Conservation (phyloP, 2,888 invertebrate species). For the Xanthorhoe spadicearia region DNA sequence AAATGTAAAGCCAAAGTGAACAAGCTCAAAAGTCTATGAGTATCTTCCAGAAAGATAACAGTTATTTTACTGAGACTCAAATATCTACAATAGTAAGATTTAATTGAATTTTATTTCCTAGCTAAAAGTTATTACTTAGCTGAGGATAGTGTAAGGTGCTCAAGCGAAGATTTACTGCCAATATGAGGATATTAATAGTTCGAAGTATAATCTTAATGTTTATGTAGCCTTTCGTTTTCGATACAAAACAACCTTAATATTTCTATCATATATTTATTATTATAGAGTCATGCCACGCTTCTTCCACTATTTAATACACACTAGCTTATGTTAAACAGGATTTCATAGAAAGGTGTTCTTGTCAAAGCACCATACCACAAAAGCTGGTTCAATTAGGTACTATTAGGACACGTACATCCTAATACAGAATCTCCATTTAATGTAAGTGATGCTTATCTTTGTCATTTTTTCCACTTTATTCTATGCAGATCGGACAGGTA, state of each 20-base stretch:
- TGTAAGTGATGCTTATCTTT: too few species aligned
- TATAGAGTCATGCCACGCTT: conserved; percentile 57
- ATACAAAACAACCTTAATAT: conserved; percentile 60
- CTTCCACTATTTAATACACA: conserved; percentile 48
- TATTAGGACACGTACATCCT: too few species aligned
- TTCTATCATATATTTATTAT: conserved; percentile 40
- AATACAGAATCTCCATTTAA: too few species aligned
- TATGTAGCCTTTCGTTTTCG: conserved; percentile 47
- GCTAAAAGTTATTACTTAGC: conserved; percentile 66
- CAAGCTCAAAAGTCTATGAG: conserved; percentile 76
- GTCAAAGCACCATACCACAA: conserved; percentile 19
- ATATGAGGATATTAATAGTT: conserved; percentile 67
- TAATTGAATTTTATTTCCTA: conserved; percentile 63
- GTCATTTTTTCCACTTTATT: too few species aligned
- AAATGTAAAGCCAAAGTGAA: conserved; percentile 78
- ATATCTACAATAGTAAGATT: conserved; percentile 37
- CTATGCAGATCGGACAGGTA: too few species aligned
- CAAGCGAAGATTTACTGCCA: conserved; percentile 72
- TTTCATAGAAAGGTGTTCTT: conserved; percentile 21
- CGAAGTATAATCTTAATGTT: conserved; percentile 48
- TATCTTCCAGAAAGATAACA: conserved; percentile 38
- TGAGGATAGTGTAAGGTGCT: conserved; percentile 68
- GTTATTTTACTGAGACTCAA: conserved; percentile 37
- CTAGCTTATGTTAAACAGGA: conserved; percentile 33
- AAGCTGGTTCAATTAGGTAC: neutral